Conservation (phyloP, 2,797 vertebrate genomes). For the Falco rusticolus region DNA sequence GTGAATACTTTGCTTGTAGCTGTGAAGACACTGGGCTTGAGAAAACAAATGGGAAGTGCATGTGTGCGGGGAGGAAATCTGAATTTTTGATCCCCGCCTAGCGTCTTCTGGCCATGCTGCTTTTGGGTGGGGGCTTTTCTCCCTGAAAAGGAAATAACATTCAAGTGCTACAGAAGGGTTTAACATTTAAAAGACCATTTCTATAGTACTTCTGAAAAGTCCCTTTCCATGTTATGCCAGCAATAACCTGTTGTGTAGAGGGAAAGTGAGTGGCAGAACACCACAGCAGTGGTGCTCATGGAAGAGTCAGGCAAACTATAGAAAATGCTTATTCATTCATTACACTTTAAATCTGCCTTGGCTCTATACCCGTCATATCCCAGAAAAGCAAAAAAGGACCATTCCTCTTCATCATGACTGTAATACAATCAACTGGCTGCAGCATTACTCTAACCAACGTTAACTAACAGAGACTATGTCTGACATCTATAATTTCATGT, state of each 20-base stretch:
- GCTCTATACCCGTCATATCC: conserved; percentile 58
- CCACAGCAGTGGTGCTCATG: background rate
- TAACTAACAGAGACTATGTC: conserved; percentile 67
- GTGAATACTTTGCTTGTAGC: background rate
- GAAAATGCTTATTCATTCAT: conserved; percentile 59
- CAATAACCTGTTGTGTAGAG: background rate
- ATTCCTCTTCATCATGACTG: conserved; percentile 72
- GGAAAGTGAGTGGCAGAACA: background rate
- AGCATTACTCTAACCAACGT: conserved; percentile 65
- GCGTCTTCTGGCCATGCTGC: background rate
- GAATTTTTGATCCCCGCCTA: background rate
- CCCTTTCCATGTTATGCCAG: background rate
- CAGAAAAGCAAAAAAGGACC: conserved; percentile 65
- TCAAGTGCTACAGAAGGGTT: background rate
- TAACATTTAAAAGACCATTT: conserved; percentile 38
- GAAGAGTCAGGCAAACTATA: conserved; percentile 17
- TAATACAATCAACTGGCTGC: conserved; percentile 71
- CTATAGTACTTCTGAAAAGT: background rate
- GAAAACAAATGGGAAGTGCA: conserved; percentile 47
- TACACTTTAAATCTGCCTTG: conserved; percentile 63
- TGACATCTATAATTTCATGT: conserved; percentile 73
- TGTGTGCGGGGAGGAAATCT: background rate
- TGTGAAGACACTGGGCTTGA: conserved; percentile 12
- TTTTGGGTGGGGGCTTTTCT: background rate
- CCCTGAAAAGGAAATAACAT: background rate